Percentiles rank a stretch among this genome's conserved stretches.
Conservation (phyloP, 1,140 invertebrate genomes). For the Apocrypta bakeri region DNA sequence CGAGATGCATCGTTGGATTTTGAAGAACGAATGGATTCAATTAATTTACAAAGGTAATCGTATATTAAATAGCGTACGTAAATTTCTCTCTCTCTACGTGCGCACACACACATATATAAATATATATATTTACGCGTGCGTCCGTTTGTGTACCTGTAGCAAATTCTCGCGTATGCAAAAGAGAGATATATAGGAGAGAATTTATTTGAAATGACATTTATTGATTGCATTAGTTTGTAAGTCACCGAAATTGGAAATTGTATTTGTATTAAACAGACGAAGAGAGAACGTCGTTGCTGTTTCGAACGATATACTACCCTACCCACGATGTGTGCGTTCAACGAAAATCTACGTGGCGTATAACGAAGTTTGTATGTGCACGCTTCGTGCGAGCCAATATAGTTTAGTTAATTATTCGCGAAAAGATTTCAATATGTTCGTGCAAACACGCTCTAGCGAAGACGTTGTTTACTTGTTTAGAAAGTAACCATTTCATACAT, state of each 20-base stretch:
- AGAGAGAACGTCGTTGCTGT: neutral
- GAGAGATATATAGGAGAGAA: neutral
- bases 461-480: too few relatives aligned
- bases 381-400: neutral
- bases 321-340: neutral
- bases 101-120: too few relatives aligned
- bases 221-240: neutral
- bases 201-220: slow-evolving; percentile 13
- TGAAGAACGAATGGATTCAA: too few relatives aligned
- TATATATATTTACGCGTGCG: too few relatives aligned
- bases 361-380: neutral
- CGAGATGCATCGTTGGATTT: too few relatives aligned
- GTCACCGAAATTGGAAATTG: slow-evolving; percentile 23
- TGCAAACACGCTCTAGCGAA: too few relatives aligned
- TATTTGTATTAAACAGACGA: slow-evolving; percentile 19
- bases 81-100: too few relatives aligned
- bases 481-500: too few relatives aligned
- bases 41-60: neutral
- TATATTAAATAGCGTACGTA: neutral
- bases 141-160: neutral
- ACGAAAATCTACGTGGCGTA: too few relatives aligned
- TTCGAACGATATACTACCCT: neutral
- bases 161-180: neutral
- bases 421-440: neutral
- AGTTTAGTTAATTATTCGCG: neutral